phyloP scores from a whole-genome alignment of 2,888 invertebrate species.

The Cryptosula pallasiana region DNA sequence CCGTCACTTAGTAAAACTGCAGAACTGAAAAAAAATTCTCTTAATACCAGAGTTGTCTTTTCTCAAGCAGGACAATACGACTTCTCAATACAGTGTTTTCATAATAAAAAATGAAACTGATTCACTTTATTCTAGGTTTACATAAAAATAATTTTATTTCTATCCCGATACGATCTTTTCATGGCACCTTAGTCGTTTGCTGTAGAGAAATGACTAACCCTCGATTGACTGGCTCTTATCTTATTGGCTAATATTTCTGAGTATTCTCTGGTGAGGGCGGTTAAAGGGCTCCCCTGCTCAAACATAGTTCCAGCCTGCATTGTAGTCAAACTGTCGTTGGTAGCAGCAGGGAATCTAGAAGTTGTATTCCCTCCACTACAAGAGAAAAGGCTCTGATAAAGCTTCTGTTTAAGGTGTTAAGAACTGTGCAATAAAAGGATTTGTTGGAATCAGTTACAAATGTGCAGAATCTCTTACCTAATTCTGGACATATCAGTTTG shows the following conservation, averaged over 20 bases:
- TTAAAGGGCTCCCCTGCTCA: neutral
- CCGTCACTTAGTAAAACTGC: too few relatives aligned
- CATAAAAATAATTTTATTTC: too few relatives aligned
- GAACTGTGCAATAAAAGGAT: too few relatives aligned
- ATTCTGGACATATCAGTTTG: neutral
- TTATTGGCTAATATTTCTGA: conserved; percentile 8
- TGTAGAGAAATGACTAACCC: conserved; percentile 10
- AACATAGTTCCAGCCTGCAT: neutral
- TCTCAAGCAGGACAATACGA: neutral
- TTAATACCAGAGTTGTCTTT: neutral
- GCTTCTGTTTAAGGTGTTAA: neutral
- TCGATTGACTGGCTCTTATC: conserved; percentile 9
- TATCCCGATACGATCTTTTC: neutral
- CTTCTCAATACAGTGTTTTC: too few relatives aligned
- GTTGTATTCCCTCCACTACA: neutral
- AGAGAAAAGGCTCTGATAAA: neutral
- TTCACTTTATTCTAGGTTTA: too few relatives aligned
- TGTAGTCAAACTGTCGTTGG: neutral
- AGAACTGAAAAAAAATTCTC: too few relatives aligned
- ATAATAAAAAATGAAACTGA: too few relatives aligned
- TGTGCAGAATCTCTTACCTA: neutral
- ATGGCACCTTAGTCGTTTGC: neutral
- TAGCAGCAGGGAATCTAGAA: neutral
- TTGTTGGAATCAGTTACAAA: too few relatives aligned
- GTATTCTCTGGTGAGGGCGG: neutral